phyloP scores from a whole-genome alignment of 2,888 invertebrate species.

The Lampropteryx suffumata region DNA sequence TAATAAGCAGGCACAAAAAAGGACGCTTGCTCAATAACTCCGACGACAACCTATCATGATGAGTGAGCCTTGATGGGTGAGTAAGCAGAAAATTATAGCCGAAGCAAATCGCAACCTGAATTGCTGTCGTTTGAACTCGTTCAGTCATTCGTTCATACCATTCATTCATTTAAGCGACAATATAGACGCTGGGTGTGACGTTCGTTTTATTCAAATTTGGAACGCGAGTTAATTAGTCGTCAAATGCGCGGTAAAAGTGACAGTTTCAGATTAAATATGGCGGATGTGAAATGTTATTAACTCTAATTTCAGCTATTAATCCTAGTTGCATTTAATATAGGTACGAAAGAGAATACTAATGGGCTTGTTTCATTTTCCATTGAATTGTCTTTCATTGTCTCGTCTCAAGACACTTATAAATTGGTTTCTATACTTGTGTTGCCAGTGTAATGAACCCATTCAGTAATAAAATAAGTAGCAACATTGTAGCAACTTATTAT shows the following conservation, averaged over 20 bases:
- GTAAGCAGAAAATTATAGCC: slow-evolving; percentile 51
- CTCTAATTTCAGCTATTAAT: slow-evolving; percentile 42
- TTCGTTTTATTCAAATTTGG: slow-evolving; percentile 44
- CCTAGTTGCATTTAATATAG: too few species aligned
- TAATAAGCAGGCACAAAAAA: slow-evolving; percentile 14
- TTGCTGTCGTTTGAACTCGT: slow-evolving; percentile 46
- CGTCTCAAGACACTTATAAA: slow-evolving; percentile 13
- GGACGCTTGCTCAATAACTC: slow-evolving; percentile 10
- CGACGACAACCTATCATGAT: slow-evolving; percentile 37
- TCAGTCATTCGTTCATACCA: slow-evolving; percentile 42
- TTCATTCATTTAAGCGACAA: too few species aligned
- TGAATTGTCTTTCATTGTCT: slow-evolving; percentile 23
- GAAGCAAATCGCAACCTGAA: slow-evolving; percentile 49
- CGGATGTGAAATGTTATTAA: slow-evolving; percentile 48
- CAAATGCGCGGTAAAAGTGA: slow-evolving; percentile 61
- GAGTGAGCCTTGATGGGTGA: slow-evolving; percentile 55
- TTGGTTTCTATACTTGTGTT: not conserved
- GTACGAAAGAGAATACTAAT: not conserved
- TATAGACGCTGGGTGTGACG: not conserved
- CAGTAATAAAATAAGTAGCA: not conserved
- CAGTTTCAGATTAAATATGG: slow-evolving; percentile 61
- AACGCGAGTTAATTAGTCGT: slow-evolving; percentile 50
- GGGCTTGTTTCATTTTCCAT: slow-evolving; percentile 24
- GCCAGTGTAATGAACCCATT: too few species aligned
- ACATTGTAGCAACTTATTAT: too few species aligned